A percentile compares a stretch with the other conserved stretches of the same genome.
These are phyloP conservation scores for Julus scanicus DNA, from an alignment of 2,888 invertebrate species.

Conservation along the genomic window DNA sequence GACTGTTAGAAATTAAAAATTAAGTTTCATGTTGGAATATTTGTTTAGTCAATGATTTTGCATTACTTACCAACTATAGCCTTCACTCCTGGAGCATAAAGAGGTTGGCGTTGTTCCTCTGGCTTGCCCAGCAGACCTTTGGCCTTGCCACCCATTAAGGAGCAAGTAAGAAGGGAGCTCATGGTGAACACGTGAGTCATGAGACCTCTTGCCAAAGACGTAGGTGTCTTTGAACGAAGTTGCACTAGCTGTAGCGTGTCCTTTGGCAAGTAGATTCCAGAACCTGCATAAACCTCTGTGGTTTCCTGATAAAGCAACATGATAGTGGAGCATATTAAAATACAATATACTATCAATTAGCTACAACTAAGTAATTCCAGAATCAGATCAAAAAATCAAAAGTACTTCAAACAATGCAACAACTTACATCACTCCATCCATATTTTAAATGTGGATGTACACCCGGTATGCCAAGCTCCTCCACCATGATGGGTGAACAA, in stretches of 20 bases:
- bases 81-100: not conserved
- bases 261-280: conserved; percentile 8
- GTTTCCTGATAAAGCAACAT: not conserved
- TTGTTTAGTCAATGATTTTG: not conserved
- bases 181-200: conserved; percentile 34
- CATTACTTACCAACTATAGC: conserved; percentile 19
- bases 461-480: not conserved
- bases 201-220: not conserved
- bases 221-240: not conserved
- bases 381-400: not conserved
- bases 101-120: conserved; percentile 2
- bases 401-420: not conserved
- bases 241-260: not conserved
- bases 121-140: conserved; percentile 28
- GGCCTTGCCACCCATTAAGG: conserved; percentile 31
- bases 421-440: conserved; percentile 2
- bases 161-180: conserved; percentile 6
- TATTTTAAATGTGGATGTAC: not conserved
- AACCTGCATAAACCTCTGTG: not conserved
- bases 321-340: not conserved
- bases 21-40: not conserved
- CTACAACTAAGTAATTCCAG: not conserved
- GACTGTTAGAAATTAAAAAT: too few species aligned
- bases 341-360: not conserved
- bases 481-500: not conserved